Evolutionary conservation across 2,797 vertebrate species (phyloP).

Genomic region (Linurgus olivaceus): DNA sequence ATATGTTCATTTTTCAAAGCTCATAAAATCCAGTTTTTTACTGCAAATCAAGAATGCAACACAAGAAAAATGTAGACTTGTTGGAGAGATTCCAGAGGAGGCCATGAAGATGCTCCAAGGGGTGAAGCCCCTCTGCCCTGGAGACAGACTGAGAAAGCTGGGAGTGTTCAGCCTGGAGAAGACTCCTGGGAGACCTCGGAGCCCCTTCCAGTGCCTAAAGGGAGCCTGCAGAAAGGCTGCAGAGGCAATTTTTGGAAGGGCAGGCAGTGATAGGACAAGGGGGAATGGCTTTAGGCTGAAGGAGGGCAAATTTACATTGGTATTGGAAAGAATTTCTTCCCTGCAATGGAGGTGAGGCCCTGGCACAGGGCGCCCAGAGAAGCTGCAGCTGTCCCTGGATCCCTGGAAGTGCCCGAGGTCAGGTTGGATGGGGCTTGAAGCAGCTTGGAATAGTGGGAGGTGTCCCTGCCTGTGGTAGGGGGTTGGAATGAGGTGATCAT

Average conservation of each 20-base stretch:
- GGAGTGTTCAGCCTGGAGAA: background rate
- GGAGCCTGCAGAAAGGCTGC: background rate
- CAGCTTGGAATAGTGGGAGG: background rate
- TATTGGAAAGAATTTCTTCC: background rate
- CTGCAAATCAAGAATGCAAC: background rate
- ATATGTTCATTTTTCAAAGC: background rate
- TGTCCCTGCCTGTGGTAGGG: background rate
- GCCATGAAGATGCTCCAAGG: background rate
- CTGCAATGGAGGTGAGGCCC: no score
- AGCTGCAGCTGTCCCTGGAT: background rate
- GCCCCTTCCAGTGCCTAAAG: background rate
- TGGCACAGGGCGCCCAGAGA: background rate
- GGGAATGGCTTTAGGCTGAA: background rate
- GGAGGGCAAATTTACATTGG: background rate
- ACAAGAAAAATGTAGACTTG: background rate
- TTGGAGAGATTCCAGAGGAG: background rate
- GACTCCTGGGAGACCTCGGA: background rate
- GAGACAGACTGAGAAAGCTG: background rate
- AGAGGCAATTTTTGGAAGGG: background rate
- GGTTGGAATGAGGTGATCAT: background rate
- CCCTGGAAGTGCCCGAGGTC: background rate
- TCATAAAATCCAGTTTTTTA: background rate
- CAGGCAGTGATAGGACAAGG: background rate
- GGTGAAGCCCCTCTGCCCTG: background rate
- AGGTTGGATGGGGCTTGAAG: accelerated